Evolutionary conservation across 2,113 vertebrate genomes (phyloP).

Genomic region (Pollachius pollachius): DNA sequence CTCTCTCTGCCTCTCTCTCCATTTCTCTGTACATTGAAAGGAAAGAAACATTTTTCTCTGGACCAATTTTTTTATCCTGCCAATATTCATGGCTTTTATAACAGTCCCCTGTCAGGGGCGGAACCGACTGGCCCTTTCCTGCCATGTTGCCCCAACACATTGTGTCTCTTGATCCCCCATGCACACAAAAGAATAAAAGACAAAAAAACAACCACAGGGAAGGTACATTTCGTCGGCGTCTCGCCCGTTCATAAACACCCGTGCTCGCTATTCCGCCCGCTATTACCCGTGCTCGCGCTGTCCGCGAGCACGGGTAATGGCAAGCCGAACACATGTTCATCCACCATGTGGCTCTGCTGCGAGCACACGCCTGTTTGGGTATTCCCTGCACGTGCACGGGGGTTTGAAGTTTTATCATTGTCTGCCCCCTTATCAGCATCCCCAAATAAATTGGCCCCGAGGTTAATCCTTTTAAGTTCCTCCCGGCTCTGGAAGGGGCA

Average conservation of each 20-base stretch:
- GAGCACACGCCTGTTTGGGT: neutral
- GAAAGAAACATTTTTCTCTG: neutral
- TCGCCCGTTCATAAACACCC: conserved; percentile 10
- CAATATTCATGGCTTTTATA: neutral
- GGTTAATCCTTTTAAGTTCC: conserved; percentile 44
- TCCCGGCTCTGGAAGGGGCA: conserved; percentile 27
- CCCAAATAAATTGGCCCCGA: conserved; percentile 34
- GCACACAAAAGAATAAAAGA: conserved; percentile 7
- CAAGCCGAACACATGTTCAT: neutral
- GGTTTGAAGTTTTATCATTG: no score
- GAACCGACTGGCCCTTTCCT: neutral
- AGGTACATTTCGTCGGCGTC: neutral
- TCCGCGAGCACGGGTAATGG: conserved; percentile 8
- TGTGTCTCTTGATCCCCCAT: neutral
- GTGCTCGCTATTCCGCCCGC: no score
- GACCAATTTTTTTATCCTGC: neutral
- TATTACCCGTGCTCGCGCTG: no score
- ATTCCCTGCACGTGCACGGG: neutral
- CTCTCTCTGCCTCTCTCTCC: neutral
- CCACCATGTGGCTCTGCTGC: no score
- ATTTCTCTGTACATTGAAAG: neutral
- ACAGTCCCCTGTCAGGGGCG: neutral
- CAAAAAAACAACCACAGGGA: neutral
- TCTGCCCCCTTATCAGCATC: neutral
- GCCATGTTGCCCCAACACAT: conserved; percentile 6